These are phyloP conservation scores for Dinocampus coccinellae DNA, from an alignment of 2,888 invertebrate genomes.

Conservation along the genomic window DNA sequence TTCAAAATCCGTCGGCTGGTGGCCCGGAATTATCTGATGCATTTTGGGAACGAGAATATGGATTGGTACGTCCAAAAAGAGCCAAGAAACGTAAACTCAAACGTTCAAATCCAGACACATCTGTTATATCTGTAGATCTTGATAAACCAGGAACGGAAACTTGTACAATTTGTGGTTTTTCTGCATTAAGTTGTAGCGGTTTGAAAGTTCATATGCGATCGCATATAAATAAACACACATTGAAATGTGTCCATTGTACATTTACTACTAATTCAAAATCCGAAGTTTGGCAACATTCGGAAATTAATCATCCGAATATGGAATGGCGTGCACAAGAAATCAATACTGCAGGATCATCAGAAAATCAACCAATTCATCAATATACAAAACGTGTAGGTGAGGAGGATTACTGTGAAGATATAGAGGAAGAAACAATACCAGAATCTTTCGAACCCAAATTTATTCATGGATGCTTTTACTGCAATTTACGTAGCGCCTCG, in stretches of 20 bases:
- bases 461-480: conserved; percentile 59
- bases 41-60: conserved; percentile 65
- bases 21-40: conserved; percentile 55
- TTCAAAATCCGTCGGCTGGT: conserved; percentile 53
- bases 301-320: conserved; percentile 56
- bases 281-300: conserved; percentile 60
- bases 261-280: conserved; percentile 52
- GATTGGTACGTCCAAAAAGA: conserved; percentile 47
- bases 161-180: conserved; percentile 59
- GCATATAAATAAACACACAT: conserved; percentile 49
- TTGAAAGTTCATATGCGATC: conserved; percentile 58
- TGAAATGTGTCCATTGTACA: conserved; percentile 63
- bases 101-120: conserved; percentile 21
- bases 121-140: background rate
- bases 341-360: conserved; percentile 15
- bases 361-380: conserved; percentile 37
- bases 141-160: conserved; percentile 35
- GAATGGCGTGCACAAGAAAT: conserved; percentile 49
- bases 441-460: conserved; percentile 29
- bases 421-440: conserved; percentile 46
- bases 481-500: conserved; percentile 53
- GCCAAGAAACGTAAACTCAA: conserved; percentile 51
- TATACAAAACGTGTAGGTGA: conserved; percentile 31
- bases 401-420: conserved; percentile 52
- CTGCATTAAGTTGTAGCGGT: conserved; percentile 53